Conservation (phyloP, 2,797 vertebrate species). For the Eurystomus glaucurus region DNA sequence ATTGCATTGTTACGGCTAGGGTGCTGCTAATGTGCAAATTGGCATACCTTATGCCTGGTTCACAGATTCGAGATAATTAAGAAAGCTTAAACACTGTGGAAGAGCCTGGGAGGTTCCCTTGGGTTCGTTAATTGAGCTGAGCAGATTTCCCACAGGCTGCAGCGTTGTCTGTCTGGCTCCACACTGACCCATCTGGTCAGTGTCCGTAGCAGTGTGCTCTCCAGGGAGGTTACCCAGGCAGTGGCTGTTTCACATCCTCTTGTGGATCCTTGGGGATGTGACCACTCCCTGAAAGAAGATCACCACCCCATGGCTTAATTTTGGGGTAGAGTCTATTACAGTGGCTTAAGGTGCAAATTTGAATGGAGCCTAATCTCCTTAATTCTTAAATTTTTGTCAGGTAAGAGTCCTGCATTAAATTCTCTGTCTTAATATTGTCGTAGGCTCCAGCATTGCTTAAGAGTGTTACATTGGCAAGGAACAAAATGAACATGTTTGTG, state of each 20-base stretch:
- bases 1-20: neutral
- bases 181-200: neutral
- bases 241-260: neutral
- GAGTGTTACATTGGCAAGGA: neutral
- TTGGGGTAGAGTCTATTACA: neutral
- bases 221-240: neutral
- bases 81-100: neutral
- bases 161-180: neutral
- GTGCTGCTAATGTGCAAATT: neutral
- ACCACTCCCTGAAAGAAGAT: conserved; percentile 26
- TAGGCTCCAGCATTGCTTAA: neutral
- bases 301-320: neutral
- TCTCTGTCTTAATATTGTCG: neutral
- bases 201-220: neutral
- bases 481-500: neutral
- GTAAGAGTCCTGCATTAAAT: neutral
- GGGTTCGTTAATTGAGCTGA: neutral
- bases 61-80: neutral
- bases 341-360: neutral
- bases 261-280: conserved; percentile 18
- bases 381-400: neutral
- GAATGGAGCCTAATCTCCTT: neutral
- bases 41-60: neutral
- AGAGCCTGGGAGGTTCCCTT: neutral
- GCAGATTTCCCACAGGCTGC: neutral